These are phyloP conservation scores for Halictus quadricinctus DNA, from an alignment of 2,888 invertebrate genomes.

Conservation along the genomic window DNA sequence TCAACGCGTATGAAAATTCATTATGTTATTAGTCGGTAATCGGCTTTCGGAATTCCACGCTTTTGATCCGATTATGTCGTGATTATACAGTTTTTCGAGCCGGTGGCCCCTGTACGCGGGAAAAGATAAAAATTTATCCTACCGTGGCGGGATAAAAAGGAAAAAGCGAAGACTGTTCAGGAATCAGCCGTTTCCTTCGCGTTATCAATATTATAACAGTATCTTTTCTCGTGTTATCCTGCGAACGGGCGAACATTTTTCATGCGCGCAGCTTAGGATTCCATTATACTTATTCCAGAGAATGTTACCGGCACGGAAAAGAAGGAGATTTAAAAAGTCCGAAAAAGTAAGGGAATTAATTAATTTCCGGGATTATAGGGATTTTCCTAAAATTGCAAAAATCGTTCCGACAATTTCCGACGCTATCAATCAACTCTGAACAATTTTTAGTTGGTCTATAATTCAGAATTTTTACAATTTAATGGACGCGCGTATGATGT, in stretches of 20 bases:
- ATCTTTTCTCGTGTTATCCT: constrained; percentile 34
- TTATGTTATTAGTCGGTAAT: constrained; percentile 59
- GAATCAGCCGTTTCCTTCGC: constrained; percentile 45
- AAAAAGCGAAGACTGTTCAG: constrained; percentile 11
- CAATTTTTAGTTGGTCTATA: no score
- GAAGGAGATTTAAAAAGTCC: neutral
- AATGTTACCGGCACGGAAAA: neutral
- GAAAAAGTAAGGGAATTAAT: neutral
- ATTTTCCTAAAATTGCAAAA: neutral
- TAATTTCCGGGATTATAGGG: neutral
- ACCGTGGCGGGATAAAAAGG: neutral
- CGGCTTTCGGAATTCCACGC: constrained; percentile 54
- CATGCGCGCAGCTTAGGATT: constrained; percentile 1
- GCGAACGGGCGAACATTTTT: constrained; percentile 34
- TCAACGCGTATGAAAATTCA: constrained; percentile 54
- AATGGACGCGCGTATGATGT: no score
- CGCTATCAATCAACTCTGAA: no score
- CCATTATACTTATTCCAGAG: neutral
- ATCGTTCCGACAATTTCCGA: no score
- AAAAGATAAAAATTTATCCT: constrained; percentile 46
- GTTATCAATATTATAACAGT: constrained; percentile 62
- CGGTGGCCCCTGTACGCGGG: neutral
- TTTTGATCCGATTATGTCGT: constrained; percentile 60
- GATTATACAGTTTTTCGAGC: constrained; percentile 47
- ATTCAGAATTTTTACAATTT: no score